Evolutionary conservation across 1,140 invertebrate species (phyloP), one percentile per base, ranked within the genome.

Genomic region (Bradynema listronoti): DNA sequence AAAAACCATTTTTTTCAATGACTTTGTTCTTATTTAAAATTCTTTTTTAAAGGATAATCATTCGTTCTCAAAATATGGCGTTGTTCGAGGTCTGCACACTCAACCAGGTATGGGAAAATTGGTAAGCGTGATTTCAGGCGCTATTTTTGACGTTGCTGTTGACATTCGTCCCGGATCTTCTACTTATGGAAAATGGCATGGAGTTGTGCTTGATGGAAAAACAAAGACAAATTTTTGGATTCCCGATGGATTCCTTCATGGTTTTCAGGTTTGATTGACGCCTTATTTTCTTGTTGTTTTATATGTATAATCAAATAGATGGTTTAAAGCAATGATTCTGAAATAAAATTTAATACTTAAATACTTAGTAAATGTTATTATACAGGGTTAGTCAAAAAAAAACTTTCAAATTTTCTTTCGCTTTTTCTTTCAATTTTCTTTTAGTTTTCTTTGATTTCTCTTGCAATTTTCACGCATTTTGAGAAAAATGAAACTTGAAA

Each of bases 31-130:
- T 51, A 5, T 51, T 6, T 51, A 16, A 45, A n/a, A 0, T 46
- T 58, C 9, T 11, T 7, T 7, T 3, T 24, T 71, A 30, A 16
- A 75, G 76, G 74, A 77, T 49, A 77, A 77, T 51, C 75, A 78
- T 45, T 77, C 74, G 9, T 77, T 72, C 50, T 78, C 75, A 16
- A 71, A 70, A 45, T 78, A 62, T 42, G 74, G 75, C 34, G 74
- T 77, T 27, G 36, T 78, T 19, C 66, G 74, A n/a, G 74, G 74
- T 9, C 71, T 77, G 19, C 74, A 77, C 33, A 49, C 73, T 16
- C 74, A 77, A 58, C 72, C 72, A 39, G 65, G 68, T 19, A 77
- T 77, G 74, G 74, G 74, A 19, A 77, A 77, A 68, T 54, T 77
- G 19, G 74, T 77, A 3, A 63, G 59, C 22, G 74, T 77, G 29